A percentile compares a stretch with the other conserved stretches of the same genome.
phyloP scores from a whole-genome alignment of 2,797 vertebrate genomes.

The Artibeus jamaicensis region DNA sequence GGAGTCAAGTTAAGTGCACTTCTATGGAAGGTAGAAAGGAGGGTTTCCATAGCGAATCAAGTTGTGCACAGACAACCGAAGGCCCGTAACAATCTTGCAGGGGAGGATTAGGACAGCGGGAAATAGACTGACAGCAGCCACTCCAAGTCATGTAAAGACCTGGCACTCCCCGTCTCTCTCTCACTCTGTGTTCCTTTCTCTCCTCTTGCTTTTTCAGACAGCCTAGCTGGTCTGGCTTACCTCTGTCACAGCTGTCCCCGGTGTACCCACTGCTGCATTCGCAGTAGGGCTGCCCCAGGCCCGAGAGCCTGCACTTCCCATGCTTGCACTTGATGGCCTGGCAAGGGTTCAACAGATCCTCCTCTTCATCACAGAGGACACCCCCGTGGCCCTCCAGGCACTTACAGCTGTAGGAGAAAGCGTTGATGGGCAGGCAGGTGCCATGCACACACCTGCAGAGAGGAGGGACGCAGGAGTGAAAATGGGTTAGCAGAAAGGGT shows the following conservation, averaged over 20 bases:
- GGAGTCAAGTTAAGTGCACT: slow-evolving; percentile 62
- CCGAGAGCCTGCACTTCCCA: slow-evolving; percentile 94
- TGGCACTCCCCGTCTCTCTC: slow-evolving; percentile 37
- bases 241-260: slow-evolving; percentile 94
- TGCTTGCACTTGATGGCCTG: slow-evolving; percentile 93
- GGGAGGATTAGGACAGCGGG: background rate
- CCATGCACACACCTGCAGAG: slow-evolving; percentile 92
- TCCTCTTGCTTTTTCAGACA: background rate
- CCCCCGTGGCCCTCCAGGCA: slow-evolving; percentile 94
- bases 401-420: slow-evolving; percentile 98
- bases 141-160: background rate
- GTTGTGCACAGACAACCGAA: slow-evolving; percentile 54
- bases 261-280: slow-evolving; percentile 96
- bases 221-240: slow-evolving; percentile 79
- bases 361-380: slow-evolving; percentile 95
- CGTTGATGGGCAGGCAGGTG: slow-evolving; percentile 95
- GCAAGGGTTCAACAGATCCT: slow-evolving; percentile 90
- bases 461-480: slow-evolving; percentile 68
- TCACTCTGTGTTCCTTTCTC: background rate
- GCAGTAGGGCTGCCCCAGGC: slow-evolving; percentile 95
- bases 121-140: slow-evolving; percentile 17
- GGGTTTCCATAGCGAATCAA: slow-evolving; percentile 67
- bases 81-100: background rate
- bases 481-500: slow-evolving; percentile 47
- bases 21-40: slow-evolving; percentile 66